phyloP scores from a whole-genome alignment of 2,113 vertebrate genomes.

The Gymnobelideus leadbeateri region DNA sequence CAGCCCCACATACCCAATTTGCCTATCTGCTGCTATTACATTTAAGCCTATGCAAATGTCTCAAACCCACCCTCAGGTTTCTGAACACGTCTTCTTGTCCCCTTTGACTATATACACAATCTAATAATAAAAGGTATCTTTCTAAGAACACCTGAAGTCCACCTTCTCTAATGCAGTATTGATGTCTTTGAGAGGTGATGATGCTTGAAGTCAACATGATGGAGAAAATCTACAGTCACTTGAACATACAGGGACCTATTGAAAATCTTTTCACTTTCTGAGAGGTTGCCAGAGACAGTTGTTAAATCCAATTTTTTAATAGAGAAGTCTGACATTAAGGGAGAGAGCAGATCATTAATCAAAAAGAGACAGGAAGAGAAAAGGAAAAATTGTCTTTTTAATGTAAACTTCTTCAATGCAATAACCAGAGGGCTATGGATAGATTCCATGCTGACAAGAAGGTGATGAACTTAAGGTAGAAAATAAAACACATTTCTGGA shows the following conservation, averaged over 20 bases:
- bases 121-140: background rate
- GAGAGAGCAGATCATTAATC: background rate
- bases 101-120: background rate
- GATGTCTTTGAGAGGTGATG: background rate
- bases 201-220: background rate
- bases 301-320: background rate
- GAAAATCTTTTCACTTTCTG: background rate
- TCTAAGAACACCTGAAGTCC: background rate
- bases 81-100: background rate
- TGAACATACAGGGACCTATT: background rate
- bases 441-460: background rate
- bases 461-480: background rate
- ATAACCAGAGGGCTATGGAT: background rate
- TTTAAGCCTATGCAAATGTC: background rate
- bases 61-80: background rate
- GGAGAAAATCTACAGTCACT: background rate
- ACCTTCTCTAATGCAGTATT: background rate
- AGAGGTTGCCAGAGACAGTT: background rate
- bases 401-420: background rate
- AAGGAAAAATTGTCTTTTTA: background rate
- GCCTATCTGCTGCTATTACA: background rate
- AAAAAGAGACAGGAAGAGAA: background rate
- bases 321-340: background rate
- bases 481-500: background rate
- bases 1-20: background rate